These are phyloP conservation scores for human (Homo sapiens) DNA, from an alignment of 2,113 vertebrate genomes.

Conservation along the genomic window GRCh38 chr9:35303001-35303500, in stretches of 20 bases:
- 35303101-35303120: constrained; percentile 57
- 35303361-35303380: constrained; percentile 67
- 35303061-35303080: constrained; percentile 24
- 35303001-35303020: constrained; percentile 72
- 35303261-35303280: background rate
- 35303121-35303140: constrained; percentile 73
- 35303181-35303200: constrained; percentile 30
- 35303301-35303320: constrained; percentile 72
- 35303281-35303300: constrained; percentile 47
- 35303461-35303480: constrained; percentile 81
- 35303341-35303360: constrained; percentile 45
- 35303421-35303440: background rate
- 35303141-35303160: constrained; percentile 71
- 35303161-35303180: constrained; percentile 77
- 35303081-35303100: constrained; percentile 38
- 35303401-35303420: constrained; percentile 58
- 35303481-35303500: constrained; percentile 69
- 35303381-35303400: constrained; percentile 59
- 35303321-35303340: constrained; percentile 10
- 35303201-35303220: background rate
- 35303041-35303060: constrained; percentile 74
- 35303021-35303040: constrained; percentile 73
- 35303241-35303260: background rate
- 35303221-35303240: constrained; percentile 10
- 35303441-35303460: constrained; percentile 77